phyloP scores from a whole-genome alignment of 2,797 vertebrate species.

The Otolemur crassicaudatus region DNA sequence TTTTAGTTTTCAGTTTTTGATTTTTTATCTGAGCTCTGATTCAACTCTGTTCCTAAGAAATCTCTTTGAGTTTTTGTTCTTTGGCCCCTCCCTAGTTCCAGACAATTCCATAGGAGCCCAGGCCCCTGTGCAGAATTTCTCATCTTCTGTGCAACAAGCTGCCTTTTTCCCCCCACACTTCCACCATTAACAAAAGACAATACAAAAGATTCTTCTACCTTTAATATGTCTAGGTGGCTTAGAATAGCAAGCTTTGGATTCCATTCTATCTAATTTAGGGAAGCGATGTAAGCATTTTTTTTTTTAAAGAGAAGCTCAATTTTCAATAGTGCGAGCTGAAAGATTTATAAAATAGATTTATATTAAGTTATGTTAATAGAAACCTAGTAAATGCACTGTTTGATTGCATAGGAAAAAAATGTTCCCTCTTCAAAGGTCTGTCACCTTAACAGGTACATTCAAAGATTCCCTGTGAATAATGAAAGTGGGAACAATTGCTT shows the following conservation, averaged over 20 bases:
- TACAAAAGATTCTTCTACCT: constrained; percentile 65
- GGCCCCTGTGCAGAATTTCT: not conserved
- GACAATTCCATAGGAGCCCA: not conserved
- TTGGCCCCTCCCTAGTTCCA: not conserved
- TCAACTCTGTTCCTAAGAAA: not conserved
- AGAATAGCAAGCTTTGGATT: constrained; percentile 72
- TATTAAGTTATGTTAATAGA: constrained; percentile 85
- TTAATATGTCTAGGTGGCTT: constrained; percentile 63
- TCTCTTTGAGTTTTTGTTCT: not conserved
- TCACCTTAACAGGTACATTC: constrained; percentile 82
- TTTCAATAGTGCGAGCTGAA: constrained; percentile 81
- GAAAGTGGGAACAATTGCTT: constrained; percentile 81
- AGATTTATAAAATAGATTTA: constrained; percentile 84
- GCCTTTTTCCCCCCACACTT: constrained; percentile 22
- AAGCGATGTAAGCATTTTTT: constrained; percentile 48
- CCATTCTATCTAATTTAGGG: constrained; percentile 71
- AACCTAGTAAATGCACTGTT: constrained; percentile 77
- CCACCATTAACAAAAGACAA: constrained; percentile 59
- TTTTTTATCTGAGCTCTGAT: not conserved
- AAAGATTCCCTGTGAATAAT: constrained; percentile 81
- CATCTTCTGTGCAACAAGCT: not conserved
- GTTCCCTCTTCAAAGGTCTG: constrained; percentile 81
- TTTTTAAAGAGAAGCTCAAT: constrained; percentile 57
- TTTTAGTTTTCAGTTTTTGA: not conserved
- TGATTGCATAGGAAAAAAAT: constrained; percentile 75